Conservation (phyloP, 2,888 invertebrate genomes). For the Busseola fusca region DNA sequence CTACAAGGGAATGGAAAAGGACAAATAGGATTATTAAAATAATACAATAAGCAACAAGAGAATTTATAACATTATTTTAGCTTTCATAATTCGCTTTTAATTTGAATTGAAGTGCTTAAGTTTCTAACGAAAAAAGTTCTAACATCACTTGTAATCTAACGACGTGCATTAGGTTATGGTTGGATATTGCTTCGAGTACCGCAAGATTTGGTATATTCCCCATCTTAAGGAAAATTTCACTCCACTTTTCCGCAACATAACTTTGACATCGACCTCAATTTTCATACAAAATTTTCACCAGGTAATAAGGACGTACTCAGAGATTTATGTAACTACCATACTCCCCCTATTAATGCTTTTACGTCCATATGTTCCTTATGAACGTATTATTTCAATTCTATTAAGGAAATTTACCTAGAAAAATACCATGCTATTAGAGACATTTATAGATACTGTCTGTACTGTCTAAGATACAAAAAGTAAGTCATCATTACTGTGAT, state of each 20-base stretch:
- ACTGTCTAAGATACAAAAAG: conserved; percentile 7
- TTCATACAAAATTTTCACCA: conserved; percentile 27
- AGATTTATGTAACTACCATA: conserved; percentile 54
- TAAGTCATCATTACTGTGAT: conserved; percentile 15
- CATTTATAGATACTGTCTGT: background rate
- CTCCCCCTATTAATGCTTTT: conserved; percentile 40
- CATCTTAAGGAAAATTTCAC: background rate
- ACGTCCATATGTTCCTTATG: conserved; percentile 39
- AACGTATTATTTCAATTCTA: conserved; percentile 40
- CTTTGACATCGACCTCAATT: conserved; percentile 5
- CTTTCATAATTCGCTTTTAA: background rate
- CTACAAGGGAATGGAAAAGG: background rate
- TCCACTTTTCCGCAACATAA: background rate
- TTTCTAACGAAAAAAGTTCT: background rate
- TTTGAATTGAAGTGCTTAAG: background rate
- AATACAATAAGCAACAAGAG: background rate
- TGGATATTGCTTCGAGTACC: background rate
- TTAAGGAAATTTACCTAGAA: conserved; percentile 31
- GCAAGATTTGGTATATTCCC: background rate
- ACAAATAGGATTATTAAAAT: background rate
- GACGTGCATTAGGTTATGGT: background rate
- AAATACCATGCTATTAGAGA: conserved; percentile 19
- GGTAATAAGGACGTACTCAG: conserved; percentile 29
- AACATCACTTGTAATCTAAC: background rate
- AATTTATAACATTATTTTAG: background rate